Evolutionary conservation across 2,113 vertebrate genomes (phyloP), one percentile per base, ranked within the genome.

Genomic region (Oryzias woworae): DNA sequence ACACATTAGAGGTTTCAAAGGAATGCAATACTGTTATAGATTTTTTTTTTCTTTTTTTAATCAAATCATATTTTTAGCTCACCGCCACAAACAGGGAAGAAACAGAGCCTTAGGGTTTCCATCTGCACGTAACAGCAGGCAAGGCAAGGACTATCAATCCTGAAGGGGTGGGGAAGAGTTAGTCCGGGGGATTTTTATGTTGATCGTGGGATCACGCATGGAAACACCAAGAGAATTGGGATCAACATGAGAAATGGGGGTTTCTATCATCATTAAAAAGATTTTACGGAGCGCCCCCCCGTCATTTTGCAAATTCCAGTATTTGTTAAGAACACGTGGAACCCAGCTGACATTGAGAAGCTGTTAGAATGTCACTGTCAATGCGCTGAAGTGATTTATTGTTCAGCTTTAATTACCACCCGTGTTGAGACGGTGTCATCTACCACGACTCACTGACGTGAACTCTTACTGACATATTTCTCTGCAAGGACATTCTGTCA

Each of bases 1-100:
- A 20, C 31, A 36, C 24, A 63, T 53, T 45, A 66, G 1, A 61
- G 14, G n/a, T 51, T 36, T 66, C 53, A 52, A n/a, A 10, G 36
- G 49, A 58, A 36, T 22, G n/a, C 8, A 68, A 57, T 62, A 4
- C 41, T 28, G 69, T 48, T 51, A 82, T 77, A 49, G 52, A 77
- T 69, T 62, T 70, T n/a, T 36, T 36, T 36, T 36, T 36, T 36
- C 7, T 36, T 36, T 36, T 36, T 36, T 36, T 70, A 67, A 75
- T 75, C 61, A 64, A 53, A 51, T 47, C 49, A 14, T 42, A 26
- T 70, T 70, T 80, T 62, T 70, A 58, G 61, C 48, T 64, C 71
- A 46, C 44, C 16, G 14, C n/a, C 41, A 51, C 42, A 59, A 58
- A 58, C 24, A 42, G 45, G 48, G 16, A 15, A 10, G 17, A 46